Percentiles rank a stretch among this genome's conserved stretches.
phyloP scores from a whole-genome alignment of 2,888 invertebrate species.

The Melipona beecheii region DNA sequence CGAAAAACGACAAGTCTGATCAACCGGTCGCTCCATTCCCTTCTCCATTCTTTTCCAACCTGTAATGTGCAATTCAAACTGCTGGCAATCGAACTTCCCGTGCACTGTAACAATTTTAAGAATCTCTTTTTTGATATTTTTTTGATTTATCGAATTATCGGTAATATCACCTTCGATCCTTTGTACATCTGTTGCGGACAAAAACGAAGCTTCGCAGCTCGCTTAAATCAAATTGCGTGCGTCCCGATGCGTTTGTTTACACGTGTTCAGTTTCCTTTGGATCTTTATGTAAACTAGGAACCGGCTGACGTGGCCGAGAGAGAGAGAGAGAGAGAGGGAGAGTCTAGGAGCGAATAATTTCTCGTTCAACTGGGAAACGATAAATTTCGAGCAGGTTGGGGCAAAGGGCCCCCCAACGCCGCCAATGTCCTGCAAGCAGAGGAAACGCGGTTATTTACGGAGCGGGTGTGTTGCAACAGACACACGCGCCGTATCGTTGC shows the following conservation, averaged over 20 bases:
- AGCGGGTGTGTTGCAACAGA: conserved; percentile 49
- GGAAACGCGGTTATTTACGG: conserved; percentile 71
- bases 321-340: too few relatives aligned
- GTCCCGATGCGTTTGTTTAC: conserved; percentile 3
- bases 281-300: conserved; percentile 53
- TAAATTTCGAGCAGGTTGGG: conserved; percentile 62
- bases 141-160: too few relatives aligned
- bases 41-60: too few relatives aligned
- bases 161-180: neutral
- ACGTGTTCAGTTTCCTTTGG: conserved; percentile 20
- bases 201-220: neutral
- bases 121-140: too few relatives aligned
- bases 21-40: too few relatives aligned
- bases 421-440: conserved; percentile 54
- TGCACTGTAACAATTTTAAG: too few relatives aligned
- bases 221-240: conserved; percentile 30
- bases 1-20: too few relatives aligned
- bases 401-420: conserved; percentile 28
- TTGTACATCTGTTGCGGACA: too few relatives aligned
- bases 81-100: too few relatives aligned
- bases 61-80: too few relatives aligned
- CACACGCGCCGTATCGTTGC: conserved; percentile 68
- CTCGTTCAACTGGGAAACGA: conserved; percentile 67
- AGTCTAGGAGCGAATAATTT: conserved; percentile 55
- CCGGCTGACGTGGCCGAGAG: neutral